Conservation (phyloP, 2,113 vertebrate species). For the Ophthalmotilapia sp. region DNA sequence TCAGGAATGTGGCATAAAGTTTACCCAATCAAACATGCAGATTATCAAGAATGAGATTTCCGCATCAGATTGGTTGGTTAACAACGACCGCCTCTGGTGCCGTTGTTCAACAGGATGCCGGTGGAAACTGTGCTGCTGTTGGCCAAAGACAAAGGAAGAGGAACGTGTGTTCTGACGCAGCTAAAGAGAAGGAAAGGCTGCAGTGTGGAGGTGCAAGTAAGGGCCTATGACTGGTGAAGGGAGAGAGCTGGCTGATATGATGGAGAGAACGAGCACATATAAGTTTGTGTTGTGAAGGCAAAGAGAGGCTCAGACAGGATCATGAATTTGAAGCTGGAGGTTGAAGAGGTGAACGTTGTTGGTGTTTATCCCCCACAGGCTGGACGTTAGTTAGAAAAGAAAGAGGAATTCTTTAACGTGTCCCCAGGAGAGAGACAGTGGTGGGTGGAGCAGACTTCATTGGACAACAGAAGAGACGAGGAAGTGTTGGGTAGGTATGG, state of each 20-base stretch:
- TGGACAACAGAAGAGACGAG: background rate
- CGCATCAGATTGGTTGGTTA: background rate
- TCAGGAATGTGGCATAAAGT: background rate
- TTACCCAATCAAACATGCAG: background rate
- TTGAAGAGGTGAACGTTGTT: background rate
- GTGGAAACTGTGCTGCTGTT: background rate
- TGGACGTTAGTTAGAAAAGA: background rate
- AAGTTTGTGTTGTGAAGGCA: background rate
- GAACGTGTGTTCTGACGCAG: background rate
- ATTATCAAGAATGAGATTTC: background rate
- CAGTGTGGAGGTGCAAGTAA: background rate
- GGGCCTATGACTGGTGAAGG: background rate
- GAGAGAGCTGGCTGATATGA: background rate
- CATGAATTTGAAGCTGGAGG: background rate
- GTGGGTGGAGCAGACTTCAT: background rate
- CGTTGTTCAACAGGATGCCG: background rate
- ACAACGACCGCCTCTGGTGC: background rate
- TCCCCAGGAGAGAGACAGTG: rapidly evolving
- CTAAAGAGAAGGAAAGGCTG: background rate
- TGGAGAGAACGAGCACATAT: background rate
- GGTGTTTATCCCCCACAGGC: background rate
- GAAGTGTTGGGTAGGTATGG: background rate
- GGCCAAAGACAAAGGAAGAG: background rate
- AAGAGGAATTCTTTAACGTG: background rate
- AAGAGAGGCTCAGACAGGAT: background rate